Percentiles rank a stretch among this genome's conserved stretches.
phyloP scores from a whole-genome alignment of 2,113 vertebrate genomes.

The Cisticola juncidis region DNA sequence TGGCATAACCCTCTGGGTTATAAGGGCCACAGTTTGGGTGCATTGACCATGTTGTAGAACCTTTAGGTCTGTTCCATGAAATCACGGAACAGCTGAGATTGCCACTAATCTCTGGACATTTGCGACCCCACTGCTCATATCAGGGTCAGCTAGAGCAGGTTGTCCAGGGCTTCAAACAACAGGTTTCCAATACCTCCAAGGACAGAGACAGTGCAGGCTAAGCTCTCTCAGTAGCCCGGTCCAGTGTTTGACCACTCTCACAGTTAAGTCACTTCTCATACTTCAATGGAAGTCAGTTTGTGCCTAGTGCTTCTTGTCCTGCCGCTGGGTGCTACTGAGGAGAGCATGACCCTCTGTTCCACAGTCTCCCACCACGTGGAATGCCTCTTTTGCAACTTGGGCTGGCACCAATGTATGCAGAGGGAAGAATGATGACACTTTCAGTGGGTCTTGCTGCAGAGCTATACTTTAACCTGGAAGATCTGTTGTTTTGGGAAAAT shows the following conservation, averaged over 20 bases:
- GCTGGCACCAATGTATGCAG: not conserved
- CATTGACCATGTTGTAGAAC: not conserved
- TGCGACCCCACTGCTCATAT: not conserved
- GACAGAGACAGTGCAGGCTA: not conserved
- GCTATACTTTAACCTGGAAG: not conserved
- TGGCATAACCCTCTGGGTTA: not conserved
- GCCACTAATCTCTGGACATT: not conserved
- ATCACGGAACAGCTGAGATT: not conserved
- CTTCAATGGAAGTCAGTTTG: not conserved
- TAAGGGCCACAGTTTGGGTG: not conserved
- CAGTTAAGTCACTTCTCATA: not conserved
- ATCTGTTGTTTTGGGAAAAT: not conserved
- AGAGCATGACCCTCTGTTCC: not conserved
- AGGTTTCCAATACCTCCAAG: not conserved
- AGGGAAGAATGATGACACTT: not conserved
- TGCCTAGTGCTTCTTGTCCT: not conserved
- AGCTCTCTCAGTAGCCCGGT: accelerated
- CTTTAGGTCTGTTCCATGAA: not conserved
- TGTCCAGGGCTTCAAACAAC: not conserved
- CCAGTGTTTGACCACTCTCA: not conserved
- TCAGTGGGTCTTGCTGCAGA: not conserved
- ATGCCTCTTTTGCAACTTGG: not conserved
- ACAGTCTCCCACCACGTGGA: accelerated
- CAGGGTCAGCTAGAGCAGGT: not conserved
- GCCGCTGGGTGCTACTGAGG: not conserved